Percentiles rank a stretch among this genome's conserved stretches.
Evolutionary conservation across 92 coral and sea anemone genomes (phyloP).

Genomic region (Phenganax stokvisi): DNA sequence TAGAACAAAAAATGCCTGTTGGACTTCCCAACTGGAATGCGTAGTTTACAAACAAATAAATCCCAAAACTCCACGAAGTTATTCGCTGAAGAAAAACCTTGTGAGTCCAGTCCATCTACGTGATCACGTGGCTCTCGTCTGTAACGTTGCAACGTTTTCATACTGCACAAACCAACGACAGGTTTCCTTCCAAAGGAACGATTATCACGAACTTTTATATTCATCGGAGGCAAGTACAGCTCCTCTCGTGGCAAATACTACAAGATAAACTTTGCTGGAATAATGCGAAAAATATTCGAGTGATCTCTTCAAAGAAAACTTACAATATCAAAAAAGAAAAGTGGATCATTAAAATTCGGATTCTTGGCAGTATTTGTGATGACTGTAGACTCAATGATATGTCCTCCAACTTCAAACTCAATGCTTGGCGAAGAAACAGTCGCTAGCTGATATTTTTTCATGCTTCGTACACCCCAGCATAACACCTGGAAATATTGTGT

Average conservation of each 20-base stretch:
- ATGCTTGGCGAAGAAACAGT: conserved; percentile 95
- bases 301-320: conserved; percentile 22
- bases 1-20: neutral
- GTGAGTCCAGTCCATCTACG: conserved; percentile 61
- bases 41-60: neutral
- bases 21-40: too few relatives aligned
- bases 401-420: conserved; percentile 98
- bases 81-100: conserved; percentile 43
- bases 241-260: conserved; percentile 97
- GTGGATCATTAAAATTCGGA: conserved; percentile 95
- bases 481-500: conserved; percentile 55
- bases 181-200: conserved; percentile 99
- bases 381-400: conserved; percentile 83
- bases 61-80: neutral
- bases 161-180: conserved; percentile 79
- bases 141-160: conserved; percentile 69
- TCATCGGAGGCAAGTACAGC: conserved; percentile 98
- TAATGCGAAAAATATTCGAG: neutral
- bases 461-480: conserved; percentile 98
- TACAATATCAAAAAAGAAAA: conserved; percentile 96
- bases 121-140: conserved; percentile 78
- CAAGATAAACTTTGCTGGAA: neutral
- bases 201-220: conserved; percentile 91
- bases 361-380: conserved; percentile 92
- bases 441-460: conserved; percentile 94